Evolutionary conservation across 2,888 invertebrate genomes (phyloP), one percentile per base, ranked within the genome.

Genomic region (Heliothis peltigera): DNA sequence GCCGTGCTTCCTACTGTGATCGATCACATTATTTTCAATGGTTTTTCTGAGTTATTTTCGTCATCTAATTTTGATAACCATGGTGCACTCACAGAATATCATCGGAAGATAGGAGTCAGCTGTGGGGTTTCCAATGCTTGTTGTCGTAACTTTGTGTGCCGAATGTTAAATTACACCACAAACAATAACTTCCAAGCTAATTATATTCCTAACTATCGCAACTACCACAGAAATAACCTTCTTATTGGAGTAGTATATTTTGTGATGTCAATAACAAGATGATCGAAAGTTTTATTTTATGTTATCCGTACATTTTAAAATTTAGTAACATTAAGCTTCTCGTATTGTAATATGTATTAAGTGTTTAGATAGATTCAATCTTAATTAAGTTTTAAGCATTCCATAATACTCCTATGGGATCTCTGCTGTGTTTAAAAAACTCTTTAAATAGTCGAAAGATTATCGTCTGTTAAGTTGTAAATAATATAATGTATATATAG

Each of bases 391-490:
- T 89, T 81, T 85, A 94, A 92, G 90, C 94, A 94, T 94, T 94
- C 94, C 94, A 91, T 93, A 90, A 86, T 89, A 92, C 91, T 93
- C 86, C 79, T 91, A 89, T 93, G 94, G 94, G 94, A 94, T 94
- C 94, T 93, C 94, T 91, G 89, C 92, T 91, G 92, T 93, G 92
- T 94, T 93, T 92, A 89, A 88, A 90, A 90, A 93, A 91, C 92
- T 92, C 83, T 91, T 88, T 91, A 84, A 87, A 89, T 91, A 92
- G 91, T 92, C 89, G 87, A 91, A 92, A 91, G 85, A 87, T 86
- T 89, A 89, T 87, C 74, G 56, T 83, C 68, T 84, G 71, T 67
- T 89, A 87, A 84, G 84, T 75, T 93, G 92, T 92, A 92, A 87
- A 87, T 88, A 87, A 77, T 80, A 81, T 73, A 84, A 84, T 87